These are phyloP conservation scores for Panopea generosa DNA, from an alignment of 2,888 invertebrate species.

Conservation along the genomic window DNA sequence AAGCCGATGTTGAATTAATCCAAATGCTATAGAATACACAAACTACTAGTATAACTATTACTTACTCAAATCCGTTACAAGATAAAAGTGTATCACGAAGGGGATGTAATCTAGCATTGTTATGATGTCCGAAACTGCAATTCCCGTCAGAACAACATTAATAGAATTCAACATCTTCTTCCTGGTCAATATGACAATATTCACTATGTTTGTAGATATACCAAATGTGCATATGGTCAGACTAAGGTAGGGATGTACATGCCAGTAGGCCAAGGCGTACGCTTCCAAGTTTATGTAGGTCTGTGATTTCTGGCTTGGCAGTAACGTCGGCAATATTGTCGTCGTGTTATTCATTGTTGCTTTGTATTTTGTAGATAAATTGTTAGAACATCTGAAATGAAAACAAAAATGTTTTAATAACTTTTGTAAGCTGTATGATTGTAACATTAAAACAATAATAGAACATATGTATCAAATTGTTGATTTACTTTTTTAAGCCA, in stretches of 20 bases:
- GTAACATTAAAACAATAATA: no score
- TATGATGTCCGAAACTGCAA: slow-evolving; percentile 95
- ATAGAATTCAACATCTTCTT: slow-evolving; percentile 95
- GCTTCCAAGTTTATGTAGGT: slow-evolving; percentile 38
- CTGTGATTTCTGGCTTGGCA: slow-evolving; percentile 6
- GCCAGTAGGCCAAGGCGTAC: slow-evolving; percentile 72
- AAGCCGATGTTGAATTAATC: no score
- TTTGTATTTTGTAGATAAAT: no score
- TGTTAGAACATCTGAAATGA: no score
- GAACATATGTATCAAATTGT: no score
- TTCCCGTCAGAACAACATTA: slow-evolving; percentile 93
- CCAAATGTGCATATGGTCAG: slow-evolving; percentile 95
- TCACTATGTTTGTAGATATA: slow-evolving; percentile 94
- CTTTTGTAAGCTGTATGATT: no score
- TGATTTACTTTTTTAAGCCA: no score
- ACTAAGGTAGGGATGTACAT: slow-evolving; percentile 93
- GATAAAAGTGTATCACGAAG: slow-evolving; percentile 90
- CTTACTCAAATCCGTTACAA: slow-evolving; percentile 66
- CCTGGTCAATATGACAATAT: slow-evolving; percentile 93
- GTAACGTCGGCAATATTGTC: no score
- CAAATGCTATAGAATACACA: no score
- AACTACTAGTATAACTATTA: no score
- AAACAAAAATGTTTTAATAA: no score
- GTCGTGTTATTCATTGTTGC: no score
- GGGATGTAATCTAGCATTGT: slow-evolving; percentile 96